Percentiles rank a stretch among this genome's conserved stretches.
Evolutionary conservation across 2,888 invertebrate genomes (phyloP).

Genomic region (Volucella bombylans): DNA sequence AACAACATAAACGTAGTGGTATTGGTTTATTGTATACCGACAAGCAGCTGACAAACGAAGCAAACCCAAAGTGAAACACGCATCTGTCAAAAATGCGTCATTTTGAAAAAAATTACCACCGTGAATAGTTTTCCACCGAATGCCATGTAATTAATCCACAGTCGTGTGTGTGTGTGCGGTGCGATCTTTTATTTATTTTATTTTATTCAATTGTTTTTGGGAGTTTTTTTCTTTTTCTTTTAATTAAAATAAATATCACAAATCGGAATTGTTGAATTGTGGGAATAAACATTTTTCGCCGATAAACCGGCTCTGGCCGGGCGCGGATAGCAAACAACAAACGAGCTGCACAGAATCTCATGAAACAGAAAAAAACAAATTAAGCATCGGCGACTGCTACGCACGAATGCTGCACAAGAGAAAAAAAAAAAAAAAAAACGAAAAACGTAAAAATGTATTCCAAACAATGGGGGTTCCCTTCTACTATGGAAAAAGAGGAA

Average conservation of each 20-base stretch:
- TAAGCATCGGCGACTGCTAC: conserved; percentile 29
- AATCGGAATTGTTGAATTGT: conserved; percentile 13
- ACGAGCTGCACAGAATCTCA: conserved; percentile 13
- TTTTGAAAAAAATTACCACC: conserved; percentile 54
- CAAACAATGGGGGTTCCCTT: conserved; percentile 54
- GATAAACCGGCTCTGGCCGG: conserved; percentile 54
- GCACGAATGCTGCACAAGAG: conserved; percentile 38
- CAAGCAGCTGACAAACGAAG: conserved; percentile 69
- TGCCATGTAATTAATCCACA: conserved; percentile 52
- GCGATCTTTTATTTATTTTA: not conserved
- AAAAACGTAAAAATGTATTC: not conserved
- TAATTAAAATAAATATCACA: conserved; percentile 19
- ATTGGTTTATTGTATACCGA: conserved; percentile 22
- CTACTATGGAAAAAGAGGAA: conserved; percentile 1
- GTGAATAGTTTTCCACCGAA: conserved; percentile 43
- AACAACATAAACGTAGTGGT: conserved; percentile 38
- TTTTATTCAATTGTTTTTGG: conserved; percentile 25
- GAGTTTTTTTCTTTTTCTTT: conserved; percentile 7
- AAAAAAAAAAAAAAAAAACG: conserved; percentile 16
- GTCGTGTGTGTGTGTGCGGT: conserved; percentile 8
- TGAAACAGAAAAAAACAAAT: conserved; percentile 27
- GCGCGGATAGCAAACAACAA: conserved; percentile 17
- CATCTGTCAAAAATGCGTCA: conserved; percentile 74
- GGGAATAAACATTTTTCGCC: conserved; percentile 18
- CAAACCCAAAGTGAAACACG: conserved; percentile 59